Conservation (phyloP, 2,113 vertebrate species). For the Nettapus auritus region DNA sequence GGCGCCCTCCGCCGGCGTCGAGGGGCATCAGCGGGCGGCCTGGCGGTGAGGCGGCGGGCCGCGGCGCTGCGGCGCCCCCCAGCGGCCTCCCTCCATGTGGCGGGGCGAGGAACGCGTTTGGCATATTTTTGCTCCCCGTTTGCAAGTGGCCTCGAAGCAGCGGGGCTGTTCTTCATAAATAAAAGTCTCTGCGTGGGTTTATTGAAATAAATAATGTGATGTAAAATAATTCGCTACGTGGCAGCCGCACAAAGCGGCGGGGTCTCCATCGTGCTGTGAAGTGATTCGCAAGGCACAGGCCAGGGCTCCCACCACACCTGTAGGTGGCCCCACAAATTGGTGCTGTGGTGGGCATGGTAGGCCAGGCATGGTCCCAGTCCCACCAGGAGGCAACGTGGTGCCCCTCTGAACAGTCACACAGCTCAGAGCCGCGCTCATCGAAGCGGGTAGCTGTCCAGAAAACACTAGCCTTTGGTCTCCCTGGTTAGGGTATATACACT, state of each 20-base stretch:
- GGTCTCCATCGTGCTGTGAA: not conserved
- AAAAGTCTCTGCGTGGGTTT: accelerated
- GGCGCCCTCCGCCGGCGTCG: not conserved
- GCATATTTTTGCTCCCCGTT: not conserved
- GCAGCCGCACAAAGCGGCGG: accelerated
- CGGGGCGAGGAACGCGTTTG: accelerated
- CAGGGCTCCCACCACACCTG: not conserved
- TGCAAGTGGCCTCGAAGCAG: not conserved
- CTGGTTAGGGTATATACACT: not conserved
- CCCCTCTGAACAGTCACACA: too few species aligned
- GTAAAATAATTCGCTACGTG: not conserved
- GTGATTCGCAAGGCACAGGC: too few species aligned
- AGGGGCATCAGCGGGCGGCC: too few species aligned
- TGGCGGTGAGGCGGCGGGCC: not conserved
- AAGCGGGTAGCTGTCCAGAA: not conserved
- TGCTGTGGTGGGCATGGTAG: too few species aligned
- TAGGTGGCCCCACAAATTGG: too few species aligned
- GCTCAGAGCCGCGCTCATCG: accelerated
- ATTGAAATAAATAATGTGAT: not conserved
- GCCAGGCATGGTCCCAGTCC: too few species aligned
- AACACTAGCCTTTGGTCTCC: not conserved
- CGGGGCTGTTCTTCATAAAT: not conserved
- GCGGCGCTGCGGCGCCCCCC: not conserved
- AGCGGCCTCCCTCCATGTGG: not conserved
- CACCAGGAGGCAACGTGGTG: too few species aligned